Base-by-base conservation (phyloP, 2,113 vertebrate species). In the Cisticola juncidis region DNA sequence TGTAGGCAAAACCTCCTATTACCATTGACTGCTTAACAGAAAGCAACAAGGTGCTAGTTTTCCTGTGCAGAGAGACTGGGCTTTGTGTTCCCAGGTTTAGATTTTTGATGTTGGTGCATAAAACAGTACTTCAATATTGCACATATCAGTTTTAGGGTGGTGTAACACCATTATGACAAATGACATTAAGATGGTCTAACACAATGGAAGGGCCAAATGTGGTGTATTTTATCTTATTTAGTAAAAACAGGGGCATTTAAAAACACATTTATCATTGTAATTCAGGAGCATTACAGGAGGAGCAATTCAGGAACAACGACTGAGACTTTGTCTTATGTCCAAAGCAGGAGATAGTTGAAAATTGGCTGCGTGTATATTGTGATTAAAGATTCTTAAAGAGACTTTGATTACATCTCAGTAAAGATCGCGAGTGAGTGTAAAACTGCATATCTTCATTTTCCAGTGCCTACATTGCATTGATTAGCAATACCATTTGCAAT, bases 301-400 rank as follows among this genome's bases (percentile, higher is more conserved):
- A 38, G 38, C 38, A 38, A 38, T 9, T 38, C 38, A 38, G 38
- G 38, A 38, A 11, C 38, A 11, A 38, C 38, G 38, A 38, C 36
- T 45, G 53, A 56, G 60, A 90, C 29, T 83, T 81, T 35, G 70
- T 61, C 81, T 85, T 60, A 60, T 83, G 60, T 68, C 68, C 82
- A 56, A 73, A 53, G 51, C 31, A 81, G 65, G 58, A 94, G 50
- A 71, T 61, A 61, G 85, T 26, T 93, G 64, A 86, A 88, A 95
- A 62, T 17, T 4, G 69, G 93, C 72, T 94, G 69, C 20, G 10
- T 86, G 65, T 71, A 60, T 88, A 86, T 74, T 84, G 69, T 61
- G 76, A 88, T 96, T 94, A 92, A 96, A 88, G 53, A 86, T 90
- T 96, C 93, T 95, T 76, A 90, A 96, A 86, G 87, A 88, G 81